Base-by-base conservation (phyloP, 2,797 vertebrate species). In the Chloroceryle amazona region DNA sequence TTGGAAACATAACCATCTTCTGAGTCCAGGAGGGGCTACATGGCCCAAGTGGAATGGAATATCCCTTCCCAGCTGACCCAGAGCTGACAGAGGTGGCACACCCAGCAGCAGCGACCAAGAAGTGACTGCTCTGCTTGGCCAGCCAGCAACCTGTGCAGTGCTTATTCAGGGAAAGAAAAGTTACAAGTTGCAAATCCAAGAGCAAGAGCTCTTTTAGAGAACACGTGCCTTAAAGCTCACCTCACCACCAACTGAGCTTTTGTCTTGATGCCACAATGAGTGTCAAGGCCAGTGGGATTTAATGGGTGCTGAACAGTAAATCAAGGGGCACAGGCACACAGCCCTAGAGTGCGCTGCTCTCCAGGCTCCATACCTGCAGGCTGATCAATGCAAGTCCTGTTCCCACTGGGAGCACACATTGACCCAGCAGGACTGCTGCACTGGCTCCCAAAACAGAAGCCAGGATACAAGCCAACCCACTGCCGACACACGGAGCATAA, bases 241-340 rank as follows among this genome's bases (percentile, higher is more conserved):
- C 12, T 74, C 23, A 54, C 7, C 41, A 39, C 25, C 10, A 25
- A 86, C 26, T 6, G 26, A 75, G n/a, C 3, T 79, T 78, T 74
- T 42, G 33, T 47, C 22, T 67, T 79, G 13, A 44, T 39, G 16
- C 16, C 1, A 4, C 49, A 6, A 10, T 52, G 26, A 52, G 51
- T 52, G 51, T 52, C 15, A 26, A 52, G 49, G 26, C 26, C 13
- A 58, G 25, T 9, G 35, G 49, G 3, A 73, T 75, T 84, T 72
- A 84, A 67, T 31, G 37, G 13, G 7, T 18, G 20, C 65, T 62
- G 65, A 83, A 91, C 54, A n/a, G 17, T 62, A 79, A 33, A 26
- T 1, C 2, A 2, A 8, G 14, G 21, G 51, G 12, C 29, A 81
- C 7, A 1, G 6, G 39, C 17, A 80, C 37, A 22, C 1, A 3